phyloP scores from a whole-genome alignment of 2,113 vertebrate species.

The Pachypanchax playfairii region DNA sequence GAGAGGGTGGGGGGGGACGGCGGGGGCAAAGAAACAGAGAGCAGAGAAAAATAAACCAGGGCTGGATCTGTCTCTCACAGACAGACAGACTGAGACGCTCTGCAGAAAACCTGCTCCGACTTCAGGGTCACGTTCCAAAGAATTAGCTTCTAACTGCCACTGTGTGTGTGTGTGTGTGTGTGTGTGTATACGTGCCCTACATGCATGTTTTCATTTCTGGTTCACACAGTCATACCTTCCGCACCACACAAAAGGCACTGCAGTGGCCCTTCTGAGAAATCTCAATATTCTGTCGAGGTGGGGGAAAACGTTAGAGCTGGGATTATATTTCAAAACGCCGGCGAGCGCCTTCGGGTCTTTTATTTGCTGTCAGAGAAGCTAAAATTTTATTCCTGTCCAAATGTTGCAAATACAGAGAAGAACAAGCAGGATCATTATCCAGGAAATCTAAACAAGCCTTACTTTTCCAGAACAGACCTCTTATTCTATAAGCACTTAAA shows the following conservation, averaged over 20 bases:
- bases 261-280: slow-evolving; percentile 65
- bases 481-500: slow-evolving; percentile 70
- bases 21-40: slow-evolving; percentile 20
- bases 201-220: slow-evolving; percentile 49
- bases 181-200: slow-evolving; percentile 18
- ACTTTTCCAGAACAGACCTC: slow-evolving; percentile 75
- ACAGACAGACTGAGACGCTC: slow-evolving; percentile 35
- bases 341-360: slow-evolving; percentile 9
- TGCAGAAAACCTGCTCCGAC: slow-evolving; percentile 57
- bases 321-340: slow-evolving; percentile 73
- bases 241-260: slow-evolving; percentile 54
- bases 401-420: slow-evolving; percentile 42
- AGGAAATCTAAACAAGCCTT: slow-evolving; percentile 76
- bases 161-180: slow-evolving; percentile 23
- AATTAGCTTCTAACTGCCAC: slow-evolving; percentile 54
- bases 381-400: slow-evolving; percentile 68
- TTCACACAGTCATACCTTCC: slow-evolving; percentile 57
- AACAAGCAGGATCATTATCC: slow-evolving; percentile 75
- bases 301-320: slow-evolving; percentile 42
- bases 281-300: slow-evolving; percentile 60
- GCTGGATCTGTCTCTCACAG: slow-evolving; percentile 29
- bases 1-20: neutral
- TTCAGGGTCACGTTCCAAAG: slow-evolving; percentile 66
- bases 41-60: slow-evolving; percentile 63
- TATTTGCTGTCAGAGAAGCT: slow-evolving; percentile 44